A percentile compares a stretch with the other conserved stretches of the same genome.
Conservation (phyloP, 2,113 vertebrate genomes). For the Astatotilapia flaviijosephi region DNA sequence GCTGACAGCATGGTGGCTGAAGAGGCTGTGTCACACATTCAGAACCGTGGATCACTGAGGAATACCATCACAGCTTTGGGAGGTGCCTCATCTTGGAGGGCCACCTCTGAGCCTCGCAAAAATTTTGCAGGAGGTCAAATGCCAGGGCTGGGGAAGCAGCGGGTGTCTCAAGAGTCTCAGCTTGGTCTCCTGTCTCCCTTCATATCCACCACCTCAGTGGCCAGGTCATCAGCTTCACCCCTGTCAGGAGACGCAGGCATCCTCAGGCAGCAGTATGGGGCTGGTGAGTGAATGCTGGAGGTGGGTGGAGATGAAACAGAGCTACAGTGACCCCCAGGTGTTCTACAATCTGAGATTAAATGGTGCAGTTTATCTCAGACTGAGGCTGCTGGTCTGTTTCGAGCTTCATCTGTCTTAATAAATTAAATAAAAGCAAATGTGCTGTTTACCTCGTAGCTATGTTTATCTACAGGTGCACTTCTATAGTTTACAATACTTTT, state of each 20-base stretch:
- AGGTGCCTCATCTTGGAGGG: conserved; percentile 30
- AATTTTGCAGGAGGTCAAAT: background rate
- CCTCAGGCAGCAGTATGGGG: conserved; percentile 78
- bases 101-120: conserved; percentile 64
- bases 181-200: conserved; percentile 54
- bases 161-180: conserved; percentile 46
- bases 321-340: conserved; percentile 58
- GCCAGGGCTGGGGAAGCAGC: conserved; percentile 56
- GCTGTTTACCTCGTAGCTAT: background rate
- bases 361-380: background rate
- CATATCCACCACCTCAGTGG: conserved; percentile 51
- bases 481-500: background rate
- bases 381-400: background rate
- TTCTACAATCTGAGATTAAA: background rate
- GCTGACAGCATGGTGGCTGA: conserved; percentile 85
- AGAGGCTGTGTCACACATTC: conserved; percentile 89
- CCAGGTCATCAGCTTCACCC: conserved; percentile 76
- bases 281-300: conserved; percentile 71
- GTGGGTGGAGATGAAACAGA: background rate
- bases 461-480: background rate
- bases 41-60: conserved; percentile 79
- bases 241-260: conserved; percentile 72
- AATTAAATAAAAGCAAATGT: background rate
- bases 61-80: conserved; percentile 61
- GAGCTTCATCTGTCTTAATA: background rate